Conservation (phyloP, 1,140 invertebrate genomes). For the Calliopsis andreniformis region DNA sequence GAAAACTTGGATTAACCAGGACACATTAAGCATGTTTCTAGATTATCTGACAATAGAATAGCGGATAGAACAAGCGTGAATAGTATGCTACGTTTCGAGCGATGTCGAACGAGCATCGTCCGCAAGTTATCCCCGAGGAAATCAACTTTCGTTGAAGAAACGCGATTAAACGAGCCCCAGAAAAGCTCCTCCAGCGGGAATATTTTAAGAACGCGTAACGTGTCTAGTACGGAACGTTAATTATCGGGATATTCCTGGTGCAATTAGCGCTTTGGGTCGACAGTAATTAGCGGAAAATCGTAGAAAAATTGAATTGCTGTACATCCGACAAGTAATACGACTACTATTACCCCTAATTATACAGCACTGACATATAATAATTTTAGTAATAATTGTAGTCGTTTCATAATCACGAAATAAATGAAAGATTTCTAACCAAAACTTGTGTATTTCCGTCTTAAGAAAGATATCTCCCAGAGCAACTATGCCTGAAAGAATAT, state of each 20-base stretch:
- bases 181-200: conserved; percentile 10
- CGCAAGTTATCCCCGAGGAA: background rate
- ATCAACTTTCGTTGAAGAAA: conserved; percentile 19
- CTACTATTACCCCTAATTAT: too few species aligned
- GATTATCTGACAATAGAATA: background rate
- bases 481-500: too few species aligned
- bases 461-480: too few species aligned
- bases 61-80: background rate
- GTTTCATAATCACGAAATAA: too few species aligned
- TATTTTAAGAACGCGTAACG: conserved; percentile 14
- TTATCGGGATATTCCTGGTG: conserved; percentile 13
- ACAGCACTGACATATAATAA: too few species aligned
- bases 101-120: conserved; percentile 10
- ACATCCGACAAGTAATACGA: too few species aligned
- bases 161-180: conserved; percentile 11
- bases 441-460: too few species aligned
- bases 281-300: background rate
- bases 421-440: too few species aligned
- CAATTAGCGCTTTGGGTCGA: conserved; percentile 16
- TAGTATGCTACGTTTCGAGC: background rate
- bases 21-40: background rate
- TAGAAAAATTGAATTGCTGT: background rate
- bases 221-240: background rate
- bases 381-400: too few species aligned
- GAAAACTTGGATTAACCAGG: too few species aligned